Evolutionary conservation across 1,140 invertebrate species (phyloP).

Genomic region (Anoplophora glabripennis): DNA sequence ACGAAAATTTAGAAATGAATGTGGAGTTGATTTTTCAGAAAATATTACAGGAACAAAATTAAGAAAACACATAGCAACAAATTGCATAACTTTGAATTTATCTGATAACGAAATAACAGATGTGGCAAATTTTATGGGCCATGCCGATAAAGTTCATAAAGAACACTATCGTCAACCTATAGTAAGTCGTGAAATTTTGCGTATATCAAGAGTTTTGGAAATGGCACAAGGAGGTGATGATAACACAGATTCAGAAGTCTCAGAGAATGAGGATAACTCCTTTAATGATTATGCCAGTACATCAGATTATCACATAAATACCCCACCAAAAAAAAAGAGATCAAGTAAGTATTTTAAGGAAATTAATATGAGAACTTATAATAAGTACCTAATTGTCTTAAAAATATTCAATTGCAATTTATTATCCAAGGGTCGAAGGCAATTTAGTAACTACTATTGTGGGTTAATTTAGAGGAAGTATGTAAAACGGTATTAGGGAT

Average conservation of each 20-base stretch:
- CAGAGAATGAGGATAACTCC: too few species aligned
- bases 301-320: too few species aligned
- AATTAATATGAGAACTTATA: too few species aligned
- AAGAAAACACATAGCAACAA: constrained; percentile 7
- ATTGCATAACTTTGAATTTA: neutral
- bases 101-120: constrained; percentile 2
- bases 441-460: too few species aligned
- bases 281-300: too few species aligned
- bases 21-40: neutral
- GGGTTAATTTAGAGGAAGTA: too few species aligned
- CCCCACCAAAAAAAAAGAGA: too few species aligned
- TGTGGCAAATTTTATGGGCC: neutral
- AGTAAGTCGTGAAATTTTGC: neutral
- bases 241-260: neutral
- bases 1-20: neutral
- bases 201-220: neutral
- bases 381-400: neutral
- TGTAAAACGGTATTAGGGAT: too few species aligned
- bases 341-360: too few species aligned
- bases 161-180: constrained; percentile 6
- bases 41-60: neutral
- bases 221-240: neutral
- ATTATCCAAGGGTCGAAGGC: too few species aligned
- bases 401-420: constrained; percentile 1
- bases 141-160: constrained; percentile 1